These are phyloP conservation scores for Furcula furcula DNA, from an alignment of 2,888 invertebrate species.

Conservation along the genomic window DNA sequence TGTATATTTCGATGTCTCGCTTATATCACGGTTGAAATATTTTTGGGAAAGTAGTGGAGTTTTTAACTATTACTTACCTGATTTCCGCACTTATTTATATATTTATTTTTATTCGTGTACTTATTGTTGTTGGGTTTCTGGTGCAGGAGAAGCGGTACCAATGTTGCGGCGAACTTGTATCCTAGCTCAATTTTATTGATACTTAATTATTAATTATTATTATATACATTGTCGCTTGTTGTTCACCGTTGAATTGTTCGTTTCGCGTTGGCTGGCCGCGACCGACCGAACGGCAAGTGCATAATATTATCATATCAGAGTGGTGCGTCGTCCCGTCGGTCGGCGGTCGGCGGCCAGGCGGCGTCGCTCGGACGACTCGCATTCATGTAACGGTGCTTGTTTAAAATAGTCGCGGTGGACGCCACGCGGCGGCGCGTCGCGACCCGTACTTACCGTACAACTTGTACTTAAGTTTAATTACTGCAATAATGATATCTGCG, in stretches of 20 bases:
- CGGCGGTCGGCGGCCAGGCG: slow-evolving; percentile 25
- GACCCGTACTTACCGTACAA: too few species aligned
- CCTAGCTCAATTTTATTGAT: slow-evolving; percentile 79
- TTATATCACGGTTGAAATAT: too few species aligned
- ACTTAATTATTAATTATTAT: slow-evolving; percentile 62
- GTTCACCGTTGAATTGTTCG: slow-evolving; percentile 52
- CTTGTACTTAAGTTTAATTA: too few species aligned
- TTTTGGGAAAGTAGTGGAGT: too few species aligned
- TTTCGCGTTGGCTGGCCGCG: slow-evolving; percentile 34
- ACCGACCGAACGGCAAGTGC: slow-evolving; percentile 9
- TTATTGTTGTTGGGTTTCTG: slow-evolving; percentile 7
- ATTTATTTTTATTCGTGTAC: too few species aligned
- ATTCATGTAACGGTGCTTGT: slow-evolving; percentile 65
- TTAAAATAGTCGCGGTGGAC: slow-evolving; percentile 26
- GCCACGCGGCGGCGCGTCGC: slow-evolving; percentile 7
- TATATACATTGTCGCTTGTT: slow-evolving; percentile 63
- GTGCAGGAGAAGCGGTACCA: slow-evolving; percentile 30
- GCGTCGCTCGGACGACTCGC: slow-evolving; percentile 60
- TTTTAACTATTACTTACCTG: too few species aligned
- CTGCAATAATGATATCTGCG: too few species aligned
- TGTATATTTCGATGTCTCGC: too few species aligned
- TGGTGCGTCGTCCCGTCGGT: slow-evolving; percentile 21
- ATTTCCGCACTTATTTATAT: too few species aligned
- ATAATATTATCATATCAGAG: slow-evolving; percentile 33
- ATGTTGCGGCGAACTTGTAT: slow-evolving; percentile 49